A percentile compares a stretch with the other conserved stretches of the same genome.
Evolutionary conservation across 1,140 invertebrate genomes (phyloP).

Genomic region (Helicoverpa zea): DNA sequence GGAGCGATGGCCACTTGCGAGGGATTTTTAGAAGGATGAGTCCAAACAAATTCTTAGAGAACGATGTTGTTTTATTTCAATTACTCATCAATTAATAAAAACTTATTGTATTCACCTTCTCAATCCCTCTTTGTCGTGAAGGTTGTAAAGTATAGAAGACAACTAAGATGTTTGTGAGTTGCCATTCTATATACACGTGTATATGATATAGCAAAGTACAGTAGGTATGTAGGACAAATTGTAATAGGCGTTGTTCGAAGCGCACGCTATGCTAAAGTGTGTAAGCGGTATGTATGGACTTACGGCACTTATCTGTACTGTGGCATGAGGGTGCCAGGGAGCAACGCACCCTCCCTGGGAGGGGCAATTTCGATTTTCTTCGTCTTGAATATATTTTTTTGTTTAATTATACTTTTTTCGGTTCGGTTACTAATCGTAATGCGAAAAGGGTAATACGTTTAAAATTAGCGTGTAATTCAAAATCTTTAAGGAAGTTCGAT

Average conservation of each 20-base stretch:
- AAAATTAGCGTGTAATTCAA: slow-evolving; percentile 29
- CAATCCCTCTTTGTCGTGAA: too few species aligned
- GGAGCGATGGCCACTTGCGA: slow-evolving; percentile 5
- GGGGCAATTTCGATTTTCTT: slow-evolving; percentile 45
- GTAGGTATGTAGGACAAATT: too few species aligned
- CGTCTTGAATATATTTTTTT: slow-evolving; percentile 47
- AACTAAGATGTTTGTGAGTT: too few species aligned
- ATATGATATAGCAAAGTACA: background rate
- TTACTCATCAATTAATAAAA: too few species aligned
- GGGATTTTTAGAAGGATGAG: background rate
- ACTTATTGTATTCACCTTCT: too few species aligned
- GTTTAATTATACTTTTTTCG: slow-evolving; percentile 45
- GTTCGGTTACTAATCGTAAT: slow-evolving; percentile 43
- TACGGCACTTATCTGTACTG: background rate
- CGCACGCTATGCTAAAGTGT: too few species aligned
- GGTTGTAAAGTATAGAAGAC: too few species aligned
- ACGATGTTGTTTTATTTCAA: too few species aligned
- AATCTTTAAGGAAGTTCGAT: slow-evolving; percentile 31
- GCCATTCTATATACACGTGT: too few species aligned
- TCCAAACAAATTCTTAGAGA: too few species aligned
- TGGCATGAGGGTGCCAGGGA: slow-evolving; percentile 14
- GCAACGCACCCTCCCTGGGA: slow-evolving; percentile 42
- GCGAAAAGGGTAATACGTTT: slow-evolving; percentile 39
- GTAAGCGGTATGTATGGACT: background rate
- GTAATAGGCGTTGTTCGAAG: too few species aligned